These are phyloP conservation scores for Brachypalpus laphriformis DNA, from an alignment of 2,888 invertebrate genomes.

Conservation along the genomic window DNA sequence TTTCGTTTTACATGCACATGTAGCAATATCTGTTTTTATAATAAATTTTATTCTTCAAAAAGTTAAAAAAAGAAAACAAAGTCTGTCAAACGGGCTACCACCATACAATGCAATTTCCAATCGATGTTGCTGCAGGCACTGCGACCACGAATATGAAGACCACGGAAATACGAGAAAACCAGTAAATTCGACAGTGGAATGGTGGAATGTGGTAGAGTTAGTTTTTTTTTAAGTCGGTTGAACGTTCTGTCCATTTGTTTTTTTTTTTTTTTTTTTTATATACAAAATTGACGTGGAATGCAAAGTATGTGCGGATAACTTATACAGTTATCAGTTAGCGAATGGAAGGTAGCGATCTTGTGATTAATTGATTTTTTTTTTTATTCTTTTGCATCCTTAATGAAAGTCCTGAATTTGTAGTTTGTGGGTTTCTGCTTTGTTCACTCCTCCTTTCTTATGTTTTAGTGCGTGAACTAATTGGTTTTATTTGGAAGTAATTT, in stretches of 20 bases:
- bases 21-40: background rate
- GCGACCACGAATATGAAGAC: conserved; percentile 32
- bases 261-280: conserved; percentile 16
- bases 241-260: conserved; percentile 52
- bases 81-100: conserved; percentile 41
- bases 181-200: conserved; percentile 68
- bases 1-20: background rate
- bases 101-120: conserved; percentile 59
- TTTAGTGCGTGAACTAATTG: conserved; percentile 28
- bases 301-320: conserved; percentile 64
- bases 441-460: conserved; percentile 3
- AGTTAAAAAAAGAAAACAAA: conserved; percentile 4
- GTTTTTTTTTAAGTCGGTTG: conserved; percentile 61
- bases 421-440: background rate
- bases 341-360: conserved; percentile 41
- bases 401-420: conserved; percentile 6
- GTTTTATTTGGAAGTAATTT: conserved; percentile 40
- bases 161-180: conserved; percentile 56
- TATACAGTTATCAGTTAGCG: conserved; percentile 67
- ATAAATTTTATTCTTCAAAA: background rate
- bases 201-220: conserved; percentile 71
- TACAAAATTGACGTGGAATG: conserved; percentile 64
- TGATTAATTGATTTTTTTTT: conserved; percentile 58
- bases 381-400: conserved; percentile 14
- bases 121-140: conserved; percentile 50